Evolutionary conservation across 1,140 invertebrate genomes (phyloP).

Genomic region (Aphelinus atriplicis): DNA sequence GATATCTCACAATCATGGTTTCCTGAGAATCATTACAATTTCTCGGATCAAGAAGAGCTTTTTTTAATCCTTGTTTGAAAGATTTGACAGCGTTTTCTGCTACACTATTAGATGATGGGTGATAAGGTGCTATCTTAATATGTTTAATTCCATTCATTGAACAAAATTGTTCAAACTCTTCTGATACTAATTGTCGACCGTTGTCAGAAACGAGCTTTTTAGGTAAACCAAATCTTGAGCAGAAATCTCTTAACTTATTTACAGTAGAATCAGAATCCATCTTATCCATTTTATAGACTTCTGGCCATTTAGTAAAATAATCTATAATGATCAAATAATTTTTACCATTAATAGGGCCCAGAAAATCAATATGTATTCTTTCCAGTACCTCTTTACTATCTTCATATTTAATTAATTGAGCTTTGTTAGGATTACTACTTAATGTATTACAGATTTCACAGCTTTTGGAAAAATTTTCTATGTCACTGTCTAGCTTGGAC

Average conservation of each 20-base stretch:
- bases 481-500: conserved; percentile 23
- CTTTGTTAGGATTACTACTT: neutral
- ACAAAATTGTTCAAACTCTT: conserved; percentile 46
- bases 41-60: conserved; percentile 33
- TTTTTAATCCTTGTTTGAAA: conserved; percentile 48
- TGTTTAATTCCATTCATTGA: conserved; percentile 46
- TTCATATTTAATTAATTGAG: neutral
- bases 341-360: neutral
- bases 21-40: neutral
- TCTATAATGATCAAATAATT: neutral
- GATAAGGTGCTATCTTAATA: conserved; percentile 45
- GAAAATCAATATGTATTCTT: conserved; percentile 10
- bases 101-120: conserved; percentile 50
- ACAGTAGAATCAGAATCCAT: conserved; percentile 36
- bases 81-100: conserved; percentile 51
- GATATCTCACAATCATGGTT: conserved; percentile 25
- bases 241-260: conserved; percentile 45
- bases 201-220: conserved; percentile 46
- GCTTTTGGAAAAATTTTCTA: neutral
- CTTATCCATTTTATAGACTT: conserved; percentile 10
- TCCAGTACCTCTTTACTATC: neutral
- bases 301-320: neutral
- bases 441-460: neutral
- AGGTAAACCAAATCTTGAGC: conserved; percentile 47
- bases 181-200: conserved; percentile 43